Percentiles rank a stretch among this genome's conserved stretches.
Conservation (phyloP, 2,113 vertebrate species). For the Phalacrocorax brasilianus region DNA sequence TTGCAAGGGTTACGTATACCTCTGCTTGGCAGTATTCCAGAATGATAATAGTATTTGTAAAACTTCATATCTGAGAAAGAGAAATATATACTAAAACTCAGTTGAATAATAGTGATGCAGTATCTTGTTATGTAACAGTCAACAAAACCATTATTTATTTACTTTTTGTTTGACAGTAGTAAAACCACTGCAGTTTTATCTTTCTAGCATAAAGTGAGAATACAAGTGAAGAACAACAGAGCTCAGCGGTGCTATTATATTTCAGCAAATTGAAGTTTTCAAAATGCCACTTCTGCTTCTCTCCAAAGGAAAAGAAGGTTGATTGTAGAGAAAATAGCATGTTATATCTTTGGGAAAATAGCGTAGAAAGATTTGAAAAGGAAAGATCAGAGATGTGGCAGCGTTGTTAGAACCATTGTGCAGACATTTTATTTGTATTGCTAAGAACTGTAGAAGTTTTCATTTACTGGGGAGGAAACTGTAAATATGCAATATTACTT, state of each 20-base stretch:
- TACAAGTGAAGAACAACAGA: slow-evolving; percentile 10
- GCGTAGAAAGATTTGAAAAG: slow-evolving; percentile 31
- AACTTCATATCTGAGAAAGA: background rate
- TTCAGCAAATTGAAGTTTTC: slow-evolving; percentile 59
- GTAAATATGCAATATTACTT: slow-evolving; percentile 28
- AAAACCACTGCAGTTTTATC: slow-evolving; percentile 19
- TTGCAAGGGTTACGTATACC: background rate
- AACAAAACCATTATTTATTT: slow-evolving; percentile 36
- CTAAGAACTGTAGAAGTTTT: background rate
- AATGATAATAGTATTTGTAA: background rate
- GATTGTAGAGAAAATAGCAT: slow-evolving; percentile 42
- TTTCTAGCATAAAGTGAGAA: slow-evolving; percentile 27
- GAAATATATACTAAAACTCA: background rate
- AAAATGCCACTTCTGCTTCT: slow-evolving; percentile 52
- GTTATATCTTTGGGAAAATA: slow-evolving; percentile 12
- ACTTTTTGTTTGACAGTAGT: slow-evolving; percentile 9
- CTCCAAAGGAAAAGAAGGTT: background rate
- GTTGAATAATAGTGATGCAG: background rate
- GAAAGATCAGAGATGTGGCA: background rate
- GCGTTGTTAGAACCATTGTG: background rate
- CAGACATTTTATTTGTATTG: background rate
- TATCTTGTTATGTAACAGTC: background rate
- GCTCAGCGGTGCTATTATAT: background rate
- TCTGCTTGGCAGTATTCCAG: background rate
- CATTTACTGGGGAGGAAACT: slow-evolving; percentile 30